Conservation (phyloP, 2,113 vertebrate genomes). For the Fregetta grallaria region DNA sequence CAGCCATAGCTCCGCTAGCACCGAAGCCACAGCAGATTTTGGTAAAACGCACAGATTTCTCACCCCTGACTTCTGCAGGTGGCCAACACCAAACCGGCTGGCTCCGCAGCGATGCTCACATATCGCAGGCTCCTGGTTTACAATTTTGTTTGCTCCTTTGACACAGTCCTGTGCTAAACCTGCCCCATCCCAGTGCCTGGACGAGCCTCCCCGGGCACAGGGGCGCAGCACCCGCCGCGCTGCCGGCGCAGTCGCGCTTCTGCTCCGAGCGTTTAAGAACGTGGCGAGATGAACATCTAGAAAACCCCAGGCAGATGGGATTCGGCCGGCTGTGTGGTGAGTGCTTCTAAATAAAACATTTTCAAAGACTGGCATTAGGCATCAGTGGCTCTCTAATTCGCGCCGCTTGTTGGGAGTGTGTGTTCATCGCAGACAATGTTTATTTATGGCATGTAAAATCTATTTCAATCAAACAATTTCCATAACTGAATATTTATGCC, state of each 20-base stretch:
- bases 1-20: background rate
- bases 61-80: background rate
- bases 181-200: background rate
- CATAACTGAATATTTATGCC: conserved; percentile 79
- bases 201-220: rapidly evolving
- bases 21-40: rapidly evolving
- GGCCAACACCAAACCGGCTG: background rate
- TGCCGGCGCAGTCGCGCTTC: rapidly evolving
- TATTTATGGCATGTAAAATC: conserved; percentile 73
- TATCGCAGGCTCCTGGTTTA: rapidly evolving
- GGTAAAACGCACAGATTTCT: background rate
- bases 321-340: background rate
- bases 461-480: conserved; percentile 75
- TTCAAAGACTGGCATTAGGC: conserved; percentile 49
- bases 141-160: background rate
- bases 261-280: rapidly evolving
- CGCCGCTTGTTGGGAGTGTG: conserved; percentile 28
- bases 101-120: rapidly evolving
- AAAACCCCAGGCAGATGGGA: background rate
- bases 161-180: background rate
- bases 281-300: background rate
- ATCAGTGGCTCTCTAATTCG: conserved; percentile 32
- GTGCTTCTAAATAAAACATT: conserved; percentile 55
- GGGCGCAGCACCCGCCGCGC: rapidly evolving
- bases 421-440: conserved; percentile 65